Percentiles rank a stretch among this genome's conserved stretches.
Evolutionary conservation across 2,113 vertebrate genomes (phyloP).

Genomic region (Cynoglossus semilaevis): DNA sequence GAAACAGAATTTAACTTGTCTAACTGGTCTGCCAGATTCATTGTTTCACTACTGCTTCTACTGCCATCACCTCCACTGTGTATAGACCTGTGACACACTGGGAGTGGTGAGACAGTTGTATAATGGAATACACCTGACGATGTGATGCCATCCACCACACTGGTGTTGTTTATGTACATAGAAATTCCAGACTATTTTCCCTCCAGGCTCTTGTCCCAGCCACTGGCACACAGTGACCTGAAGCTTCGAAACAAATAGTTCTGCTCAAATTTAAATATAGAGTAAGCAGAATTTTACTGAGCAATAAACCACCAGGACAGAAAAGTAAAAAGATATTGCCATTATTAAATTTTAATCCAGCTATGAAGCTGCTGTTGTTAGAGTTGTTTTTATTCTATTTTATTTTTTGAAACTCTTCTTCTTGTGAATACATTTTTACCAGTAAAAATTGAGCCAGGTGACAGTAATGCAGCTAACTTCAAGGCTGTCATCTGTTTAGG

Average conservation of each 20-base stretch:
- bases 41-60: conserved; percentile 63
- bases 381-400: too few relatives aligned
- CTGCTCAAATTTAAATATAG: conserved; percentile 17
- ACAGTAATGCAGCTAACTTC: too few relatives aligned
- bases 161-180: conserved; percentile 41
- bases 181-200: conserved; percentile 40
- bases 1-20: conserved; percentile 76
- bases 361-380: too few relatives aligned
- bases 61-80: conserved; percentile 23
- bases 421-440: too few relatives aligned
- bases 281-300: too few relatives aligned
- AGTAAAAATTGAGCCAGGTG: too few relatives aligned
- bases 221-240: conserved; percentile 52
- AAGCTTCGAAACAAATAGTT: conserved; percentile 58
- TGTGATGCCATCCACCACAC: conserved; percentile 18
- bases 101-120: not conserved
- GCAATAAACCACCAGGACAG: too few relatives aligned
- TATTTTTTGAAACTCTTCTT: too few relatives aligned
- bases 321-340: too few relatives aligned
- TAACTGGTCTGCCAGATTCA: conserved; percentile 62
- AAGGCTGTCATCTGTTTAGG: too few relatives aligned
- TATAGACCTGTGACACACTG: conserved; percentile 48
- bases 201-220: conserved; percentile 20
- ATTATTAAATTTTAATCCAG: too few relatives aligned
- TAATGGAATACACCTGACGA: conserved; percentile 51